phyloP scores from a whole-genome alignment of 2,113 vertebrate species.

The Onychorhynchus coronatus region DNA sequence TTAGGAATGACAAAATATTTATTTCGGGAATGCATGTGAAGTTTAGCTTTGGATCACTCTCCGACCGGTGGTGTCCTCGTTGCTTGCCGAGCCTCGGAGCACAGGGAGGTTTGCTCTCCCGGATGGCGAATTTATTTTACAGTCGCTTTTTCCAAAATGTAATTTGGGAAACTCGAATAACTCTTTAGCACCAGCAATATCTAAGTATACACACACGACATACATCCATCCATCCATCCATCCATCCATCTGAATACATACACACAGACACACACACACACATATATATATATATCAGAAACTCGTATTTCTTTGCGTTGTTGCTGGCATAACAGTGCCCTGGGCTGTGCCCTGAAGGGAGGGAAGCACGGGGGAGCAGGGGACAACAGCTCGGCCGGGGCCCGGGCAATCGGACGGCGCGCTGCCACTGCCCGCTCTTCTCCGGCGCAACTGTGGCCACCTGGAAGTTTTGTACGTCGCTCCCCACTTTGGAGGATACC shows the following conservation, averaged over 20 bases:
- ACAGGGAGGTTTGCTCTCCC: fast-evolving
- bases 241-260: neutral
- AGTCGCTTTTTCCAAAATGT: neutral
- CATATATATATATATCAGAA: neutral
- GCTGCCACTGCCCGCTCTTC: neutral
- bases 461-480: neutral
- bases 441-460: neutral
- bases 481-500: neutral
- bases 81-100: neutral
- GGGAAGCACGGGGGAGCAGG: neutral
- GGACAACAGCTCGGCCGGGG: neutral
- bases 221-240: neutral
- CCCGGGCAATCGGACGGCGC: neutral
- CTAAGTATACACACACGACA: neutral
- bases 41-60: neutral
- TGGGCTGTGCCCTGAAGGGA: neutral
- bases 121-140: neutral
- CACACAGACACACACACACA: too few relatives aligned
- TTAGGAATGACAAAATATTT: fast-evolving
- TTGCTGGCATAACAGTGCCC: neutral
- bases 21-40: neutral
- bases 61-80: neutral
- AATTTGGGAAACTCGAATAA: neutral
- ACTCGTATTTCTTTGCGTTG: neutral
- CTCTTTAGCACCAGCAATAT: neutral